These are phyloP conservation scores for Calephelis perditalis DNA, from an alignment of 2,888 invertebrate species.

Conservation along the genomic window DNA sequence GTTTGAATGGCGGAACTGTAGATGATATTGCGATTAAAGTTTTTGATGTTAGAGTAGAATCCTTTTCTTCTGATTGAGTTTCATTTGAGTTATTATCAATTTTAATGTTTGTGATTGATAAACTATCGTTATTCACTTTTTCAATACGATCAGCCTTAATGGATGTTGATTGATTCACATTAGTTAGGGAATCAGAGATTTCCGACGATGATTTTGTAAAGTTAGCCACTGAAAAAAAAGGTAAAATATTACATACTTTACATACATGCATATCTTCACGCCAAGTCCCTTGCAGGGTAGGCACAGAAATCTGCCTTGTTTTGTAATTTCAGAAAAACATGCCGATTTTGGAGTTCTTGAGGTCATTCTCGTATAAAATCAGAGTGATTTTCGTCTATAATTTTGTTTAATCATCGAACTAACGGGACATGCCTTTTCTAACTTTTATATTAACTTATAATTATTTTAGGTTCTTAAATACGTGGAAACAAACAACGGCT, in stretches of 20 bases:
- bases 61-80: background rate
- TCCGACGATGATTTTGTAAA: background rate
- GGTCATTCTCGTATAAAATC: no score
- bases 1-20: slow-evolving; percentile 7
- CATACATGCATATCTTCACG: no score
- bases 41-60: background rate
- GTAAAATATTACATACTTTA: background rate
- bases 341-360: no score
- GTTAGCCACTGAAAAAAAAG: slow-evolving; percentile 42
- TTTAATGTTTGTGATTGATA: slow-evolving; percentile 24
- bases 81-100: background rate
- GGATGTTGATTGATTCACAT: background rate
- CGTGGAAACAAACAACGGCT: no score
- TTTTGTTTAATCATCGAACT: no score
- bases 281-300: no score
- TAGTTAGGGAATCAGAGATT: background rate
- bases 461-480: no score
- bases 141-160: background rate
- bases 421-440: no score
- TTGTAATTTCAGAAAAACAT: no score
- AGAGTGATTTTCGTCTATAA: no score
- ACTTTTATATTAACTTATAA: no score
- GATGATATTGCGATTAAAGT: background rate
- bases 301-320: no score
- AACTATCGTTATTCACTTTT: slow-evolving; percentile 17